These are phyloP conservation scores for Numenius arquata DNA, from an alignment of 2,113 vertebrate genomes.

Conservation along the genomic window DNA sequence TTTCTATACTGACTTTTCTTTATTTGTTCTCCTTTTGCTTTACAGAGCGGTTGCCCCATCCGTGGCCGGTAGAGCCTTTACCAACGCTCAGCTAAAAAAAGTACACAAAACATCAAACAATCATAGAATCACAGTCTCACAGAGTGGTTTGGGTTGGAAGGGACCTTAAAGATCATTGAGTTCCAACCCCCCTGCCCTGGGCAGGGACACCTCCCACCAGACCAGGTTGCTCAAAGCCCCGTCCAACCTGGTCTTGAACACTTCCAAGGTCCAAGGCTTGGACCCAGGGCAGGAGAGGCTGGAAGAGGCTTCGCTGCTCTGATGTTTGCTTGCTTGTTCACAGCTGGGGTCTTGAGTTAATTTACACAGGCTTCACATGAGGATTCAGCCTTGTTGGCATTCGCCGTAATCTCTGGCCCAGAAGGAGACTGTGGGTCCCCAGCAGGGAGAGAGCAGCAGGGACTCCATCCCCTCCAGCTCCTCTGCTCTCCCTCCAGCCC, in stretches of 20 bases:
- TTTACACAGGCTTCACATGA: fast-evolving
- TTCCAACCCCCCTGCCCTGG: too few species aligned
- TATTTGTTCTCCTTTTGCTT: background rate
- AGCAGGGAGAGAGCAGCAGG: background rate
- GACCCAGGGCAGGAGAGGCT: background rate
- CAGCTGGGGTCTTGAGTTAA: background rate
- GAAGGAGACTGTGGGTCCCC: background rate
- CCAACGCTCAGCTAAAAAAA: background rate
- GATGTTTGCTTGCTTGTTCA: too few species aligned
- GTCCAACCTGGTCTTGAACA: too few species aligned
- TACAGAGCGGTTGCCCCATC: background rate
- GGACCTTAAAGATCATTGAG: too few species aligned
- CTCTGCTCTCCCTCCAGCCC: background rate
- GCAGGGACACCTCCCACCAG: too few species aligned
- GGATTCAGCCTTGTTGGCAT: background rate
- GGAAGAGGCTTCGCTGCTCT: too few species aligned
- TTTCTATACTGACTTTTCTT: background rate
- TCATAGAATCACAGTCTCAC: too few species aligned
- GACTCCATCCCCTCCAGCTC: background rate
- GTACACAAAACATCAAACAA: background rate
- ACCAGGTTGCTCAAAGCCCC: too few species aligned
- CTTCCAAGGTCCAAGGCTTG: too few species aligned
- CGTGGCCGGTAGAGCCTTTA: background rate
- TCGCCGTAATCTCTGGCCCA: background rate
- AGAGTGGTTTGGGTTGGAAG: too few species aligned